phyloP scores from a whole-genome alignment of 1,140 invertebrate genomes.

The Tetragnatha versicolor region DNA sequence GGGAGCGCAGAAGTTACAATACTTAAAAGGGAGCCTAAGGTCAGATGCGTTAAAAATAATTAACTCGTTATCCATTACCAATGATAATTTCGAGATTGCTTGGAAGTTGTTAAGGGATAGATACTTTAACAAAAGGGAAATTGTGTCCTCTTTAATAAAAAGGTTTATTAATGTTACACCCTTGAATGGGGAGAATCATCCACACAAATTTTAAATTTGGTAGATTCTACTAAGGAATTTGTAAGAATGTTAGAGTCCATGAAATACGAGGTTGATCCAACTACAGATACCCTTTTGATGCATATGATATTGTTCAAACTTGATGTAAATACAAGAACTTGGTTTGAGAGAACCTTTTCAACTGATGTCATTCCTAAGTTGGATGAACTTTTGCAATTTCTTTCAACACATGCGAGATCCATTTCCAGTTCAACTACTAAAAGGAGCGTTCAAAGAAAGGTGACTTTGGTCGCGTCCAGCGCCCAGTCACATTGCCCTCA shows the following conservation, averaged over 20 bases:
- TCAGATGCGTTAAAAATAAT: not conserved
- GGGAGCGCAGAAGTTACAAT: not conserved
- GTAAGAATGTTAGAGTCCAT: conserved; percentile 5
- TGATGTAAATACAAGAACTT: not conserved
- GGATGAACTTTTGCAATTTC: not conserved
- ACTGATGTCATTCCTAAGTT: not conserved
- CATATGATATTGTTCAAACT: not conserved
- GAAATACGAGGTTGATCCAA: not conserved
- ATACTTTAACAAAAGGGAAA: not conserved
- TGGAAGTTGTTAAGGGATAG: not conserved
- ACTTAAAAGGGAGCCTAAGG: not conserved
- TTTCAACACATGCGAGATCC: not conserved
- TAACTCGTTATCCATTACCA: not conserved
- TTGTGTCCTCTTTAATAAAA: not conserved
- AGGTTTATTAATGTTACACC: not conserved
- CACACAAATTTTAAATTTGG: not conserved
- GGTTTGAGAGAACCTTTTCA: not conserved
- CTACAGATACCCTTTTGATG: conserved; percentile 7
- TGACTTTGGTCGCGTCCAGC: not conserved
- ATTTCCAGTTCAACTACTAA: not conserved
- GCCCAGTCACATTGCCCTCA: not conserved
- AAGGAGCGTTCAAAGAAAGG: not conserved
- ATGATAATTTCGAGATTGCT: conserved; percentile 12
- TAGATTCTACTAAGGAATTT: not conserved
- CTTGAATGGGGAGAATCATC: not conserved